These are phyloP conservation scores for Acanthornis magna DNA, from an alignment of 2,797 vertebrate genomes.

Conservation along the genomic window DNA sequence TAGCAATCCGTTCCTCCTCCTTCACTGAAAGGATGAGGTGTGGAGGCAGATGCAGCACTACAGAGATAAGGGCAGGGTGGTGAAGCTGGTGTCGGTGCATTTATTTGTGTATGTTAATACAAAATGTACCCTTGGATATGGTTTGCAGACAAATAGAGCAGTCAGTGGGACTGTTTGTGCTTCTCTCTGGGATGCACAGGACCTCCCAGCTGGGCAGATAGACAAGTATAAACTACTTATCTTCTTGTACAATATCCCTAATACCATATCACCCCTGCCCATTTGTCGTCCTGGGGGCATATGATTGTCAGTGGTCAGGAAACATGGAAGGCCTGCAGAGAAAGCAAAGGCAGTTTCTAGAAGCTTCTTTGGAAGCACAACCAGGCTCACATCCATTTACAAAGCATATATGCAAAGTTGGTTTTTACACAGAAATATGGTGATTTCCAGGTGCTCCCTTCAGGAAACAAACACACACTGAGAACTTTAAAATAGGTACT, in stretches of 20 bases:
- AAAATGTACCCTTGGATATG: not conserved
- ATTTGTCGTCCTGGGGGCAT: not conserved
- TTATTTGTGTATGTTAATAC: not conserved
- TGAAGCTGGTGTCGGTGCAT: not conserved
- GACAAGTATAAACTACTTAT: not conserved
- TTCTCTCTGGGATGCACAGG: not conserved
- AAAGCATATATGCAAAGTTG: not conserved
- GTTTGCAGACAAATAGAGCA: not conserved
- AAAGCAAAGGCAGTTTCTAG: not conserved
- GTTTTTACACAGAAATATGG: not conserved
- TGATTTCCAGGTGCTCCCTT: not conserved
- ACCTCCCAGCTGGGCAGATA: not conserved
- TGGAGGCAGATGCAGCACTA: not conserved
- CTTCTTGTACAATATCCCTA: not conserved
- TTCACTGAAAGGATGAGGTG: not conserved
- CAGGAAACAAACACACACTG: not conserved
- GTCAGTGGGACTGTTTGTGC: not conserved
- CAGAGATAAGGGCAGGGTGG: not conserved
- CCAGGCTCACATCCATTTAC: not conserved
- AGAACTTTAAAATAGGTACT: not conserved
- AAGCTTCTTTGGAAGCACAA: not conserved
- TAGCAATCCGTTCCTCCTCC: not conserved
- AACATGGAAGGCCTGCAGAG: not conserved
- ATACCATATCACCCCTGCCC: accelerated
- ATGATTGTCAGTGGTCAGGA: not conserved